Evolutionary conservation across 2,888 invertebrate genomes (phyloP).

Genomic region (Seira sanloemensis): DNA sequence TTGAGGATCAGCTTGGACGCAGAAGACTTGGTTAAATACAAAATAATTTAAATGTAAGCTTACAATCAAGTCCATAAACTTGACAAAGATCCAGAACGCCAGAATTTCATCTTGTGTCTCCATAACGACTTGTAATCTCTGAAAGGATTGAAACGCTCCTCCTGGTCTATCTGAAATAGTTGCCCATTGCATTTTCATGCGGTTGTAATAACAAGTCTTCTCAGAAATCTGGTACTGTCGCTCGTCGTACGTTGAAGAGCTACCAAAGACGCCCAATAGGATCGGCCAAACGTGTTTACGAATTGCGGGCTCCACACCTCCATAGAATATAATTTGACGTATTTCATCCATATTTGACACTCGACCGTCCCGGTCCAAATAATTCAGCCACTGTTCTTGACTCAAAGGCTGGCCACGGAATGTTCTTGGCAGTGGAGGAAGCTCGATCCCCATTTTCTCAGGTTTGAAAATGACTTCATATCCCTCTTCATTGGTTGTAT

Average conservation of each 20-base stretch:
- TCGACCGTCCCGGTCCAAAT: constrained; percentile 87
- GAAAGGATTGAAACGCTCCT: constrained; percentile 90
- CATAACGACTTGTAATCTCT: constrained; percentile 94
- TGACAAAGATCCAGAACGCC: constrained; percentile 99
- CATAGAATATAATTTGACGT: constrained; percentile 92
- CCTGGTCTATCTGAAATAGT: constrained; percentile 91
- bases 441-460: constrained; percentile 79
- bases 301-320: constrained; percentile 87
- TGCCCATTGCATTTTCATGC: constrained; percentile 98
- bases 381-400: constrained; percentile 87
- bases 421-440: constrained; percentile 83
- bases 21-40: constrained; percentile 68
- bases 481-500: constrained; percentile 80
- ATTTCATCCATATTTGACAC: constrained; percentile 87
- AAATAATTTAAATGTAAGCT: constrained; percentile 75
- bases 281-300: constrained; percentile 95
- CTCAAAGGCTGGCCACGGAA: constrained; percentile 85
- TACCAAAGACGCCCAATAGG: constrained; percentile 85
- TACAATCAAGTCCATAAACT: constrained; percentile 97
- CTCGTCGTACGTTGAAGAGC: constrained; percentile 86
- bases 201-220: constrained; percentile 90
- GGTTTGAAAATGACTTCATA: constrained; percentile 82
- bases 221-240: constrained; percentile 83
- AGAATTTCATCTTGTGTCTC: constrained; percentile 97
- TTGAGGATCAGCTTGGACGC: too few relatives aligned